Percentiles rank a stretch among this genome's conserved stretches.
These are phyloP conservation scores for Chelonus insularis DNA, from an alignment of 1,140 invertebrate genomes.

Conservation along the genomic window DNA sequence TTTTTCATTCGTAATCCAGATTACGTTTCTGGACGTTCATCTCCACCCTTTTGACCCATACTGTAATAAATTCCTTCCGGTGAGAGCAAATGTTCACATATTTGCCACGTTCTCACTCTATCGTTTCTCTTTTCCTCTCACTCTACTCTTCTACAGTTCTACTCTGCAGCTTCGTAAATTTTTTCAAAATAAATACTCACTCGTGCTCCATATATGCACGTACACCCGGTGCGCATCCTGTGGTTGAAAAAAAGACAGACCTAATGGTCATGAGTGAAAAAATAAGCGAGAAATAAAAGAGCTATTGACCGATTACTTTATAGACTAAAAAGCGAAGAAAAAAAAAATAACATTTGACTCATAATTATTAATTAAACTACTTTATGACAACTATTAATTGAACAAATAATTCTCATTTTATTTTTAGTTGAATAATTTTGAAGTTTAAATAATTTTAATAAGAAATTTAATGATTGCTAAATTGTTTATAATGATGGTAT, in stretches of 20 bases:
- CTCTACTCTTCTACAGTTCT: not conserved
- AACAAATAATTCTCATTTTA: too few relatives aligned
- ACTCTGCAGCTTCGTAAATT: constrained; percentile 19
- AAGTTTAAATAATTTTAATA: too few relatives aligned
- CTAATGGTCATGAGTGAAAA: not conserved
- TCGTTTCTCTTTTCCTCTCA: not conserved
- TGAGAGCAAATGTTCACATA: constrained; percentile 21
- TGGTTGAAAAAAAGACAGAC: not conserved
- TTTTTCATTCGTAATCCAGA: constrained; percentile 28
- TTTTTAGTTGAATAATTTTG: too few relatives aligned
- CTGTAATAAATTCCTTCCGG: constrained; percentile 29
- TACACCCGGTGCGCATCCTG: constrained; percentile 21
- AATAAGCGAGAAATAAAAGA: constrained; percentile 5
- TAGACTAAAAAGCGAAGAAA: too few relatives aligned
- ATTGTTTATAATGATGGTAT: too few relatives aligned
- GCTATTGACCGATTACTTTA: too few relatives aligned
- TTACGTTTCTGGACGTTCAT: constrained; percentile 29
- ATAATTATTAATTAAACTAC: too few relatives aligned
- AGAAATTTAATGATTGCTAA: too few relatives aligned
- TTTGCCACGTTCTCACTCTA: constrained; percentile 6
- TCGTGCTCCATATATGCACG: constrained; percentile 15
- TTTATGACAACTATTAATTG: too few relatives aligned
- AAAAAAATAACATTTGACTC: too few relatives aligned
- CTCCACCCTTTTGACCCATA: constrained; percentile 26
- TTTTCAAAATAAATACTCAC: constrained; percentile 23